A percentile compares a stretch with the other conserved stretches of the same genome.
phyloP scores from a whole-genome alignment of 2,888 invertebrate genomes.

The Himalopsyche kuldschensis region DNA sequence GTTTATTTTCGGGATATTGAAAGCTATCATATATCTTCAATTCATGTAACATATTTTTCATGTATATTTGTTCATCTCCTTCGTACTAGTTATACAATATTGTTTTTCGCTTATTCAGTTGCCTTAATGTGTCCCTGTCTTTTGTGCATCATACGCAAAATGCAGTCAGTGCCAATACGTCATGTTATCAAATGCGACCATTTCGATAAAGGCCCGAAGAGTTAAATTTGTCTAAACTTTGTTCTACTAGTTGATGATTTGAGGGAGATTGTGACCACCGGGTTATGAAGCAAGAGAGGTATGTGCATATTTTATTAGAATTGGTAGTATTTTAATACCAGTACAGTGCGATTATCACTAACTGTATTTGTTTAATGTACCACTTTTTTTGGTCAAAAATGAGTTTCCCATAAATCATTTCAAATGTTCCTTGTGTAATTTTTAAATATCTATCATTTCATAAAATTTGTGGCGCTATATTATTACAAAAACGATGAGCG shows the following conservation, averaged over 20 bases:
- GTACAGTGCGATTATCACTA: not conserved
- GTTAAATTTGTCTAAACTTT: not conserved
- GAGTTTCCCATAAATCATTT: too few species aligned
- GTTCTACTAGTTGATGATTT: not conserved
- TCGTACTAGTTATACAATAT: too few species aligned
- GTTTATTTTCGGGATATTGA: not conserved
- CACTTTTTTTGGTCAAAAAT: too few species aligned
- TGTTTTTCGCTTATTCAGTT: too few species aligned
- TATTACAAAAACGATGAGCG: too few species aligned
- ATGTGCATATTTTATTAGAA: not conserved
- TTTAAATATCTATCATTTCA: too few species aligned
- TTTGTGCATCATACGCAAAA: not conserved
- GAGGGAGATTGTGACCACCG: not conserved
- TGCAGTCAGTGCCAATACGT: not conserved
- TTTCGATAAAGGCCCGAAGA: not conserved
- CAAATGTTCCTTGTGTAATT: too few species aligned
- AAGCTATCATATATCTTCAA: not conserved
- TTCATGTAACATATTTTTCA: not conserved
- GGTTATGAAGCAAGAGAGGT: not conserved
- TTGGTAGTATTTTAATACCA: not conserved
- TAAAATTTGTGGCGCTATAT: too few species aligned
- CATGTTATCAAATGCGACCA: not conserved
- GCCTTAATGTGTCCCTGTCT: not conserved
- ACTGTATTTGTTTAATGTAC: too few species aligned
- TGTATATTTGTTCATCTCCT: not conserved